phyloP scores from a whole-genome alignment of 2,113 vertebrate genomes.

The Anhinga rufa region DNA sequence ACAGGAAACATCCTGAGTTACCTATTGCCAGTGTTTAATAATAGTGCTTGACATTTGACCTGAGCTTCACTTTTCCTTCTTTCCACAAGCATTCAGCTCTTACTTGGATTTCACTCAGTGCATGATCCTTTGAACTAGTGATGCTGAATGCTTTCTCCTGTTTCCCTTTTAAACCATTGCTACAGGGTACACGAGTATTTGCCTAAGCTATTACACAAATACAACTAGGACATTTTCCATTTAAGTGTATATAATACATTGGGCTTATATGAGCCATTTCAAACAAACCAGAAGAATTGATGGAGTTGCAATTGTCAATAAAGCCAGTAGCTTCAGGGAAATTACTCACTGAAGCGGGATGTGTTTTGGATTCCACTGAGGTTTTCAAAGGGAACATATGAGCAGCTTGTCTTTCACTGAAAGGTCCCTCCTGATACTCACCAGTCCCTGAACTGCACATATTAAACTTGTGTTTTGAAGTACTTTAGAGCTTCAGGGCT shows the following conservation, averaged over 20 bases:
- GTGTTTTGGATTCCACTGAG: background rate
- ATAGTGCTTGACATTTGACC: background rate
- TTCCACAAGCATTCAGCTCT: background rate
- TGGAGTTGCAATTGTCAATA: conserved; percentile 1
- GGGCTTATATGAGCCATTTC: background rate
- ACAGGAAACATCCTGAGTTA: background rate
- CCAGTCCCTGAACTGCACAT: background rate
- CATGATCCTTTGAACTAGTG: background rate
- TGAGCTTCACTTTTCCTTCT: background rate
- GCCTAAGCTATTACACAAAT: background rate
- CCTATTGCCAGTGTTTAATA: background rate
- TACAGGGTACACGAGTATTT: background rate
- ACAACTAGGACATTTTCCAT: background rate
- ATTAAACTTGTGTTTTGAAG: background rate
- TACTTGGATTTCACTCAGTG: background rate
- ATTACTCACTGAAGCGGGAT: background rate
- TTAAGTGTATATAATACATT: background rate
- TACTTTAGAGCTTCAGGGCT: background rate
- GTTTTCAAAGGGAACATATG: background rate
- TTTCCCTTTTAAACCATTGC: background rate
- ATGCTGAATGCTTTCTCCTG: background rate
- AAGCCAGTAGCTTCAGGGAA: background rate
- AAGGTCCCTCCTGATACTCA: background rate
- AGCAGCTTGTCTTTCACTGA: background rate
- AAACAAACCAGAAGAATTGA: background rate